phyloP scores from a whole-genome alignment of 2,797 vertebrate species.

The Acropternis orthonyx region DNA sequence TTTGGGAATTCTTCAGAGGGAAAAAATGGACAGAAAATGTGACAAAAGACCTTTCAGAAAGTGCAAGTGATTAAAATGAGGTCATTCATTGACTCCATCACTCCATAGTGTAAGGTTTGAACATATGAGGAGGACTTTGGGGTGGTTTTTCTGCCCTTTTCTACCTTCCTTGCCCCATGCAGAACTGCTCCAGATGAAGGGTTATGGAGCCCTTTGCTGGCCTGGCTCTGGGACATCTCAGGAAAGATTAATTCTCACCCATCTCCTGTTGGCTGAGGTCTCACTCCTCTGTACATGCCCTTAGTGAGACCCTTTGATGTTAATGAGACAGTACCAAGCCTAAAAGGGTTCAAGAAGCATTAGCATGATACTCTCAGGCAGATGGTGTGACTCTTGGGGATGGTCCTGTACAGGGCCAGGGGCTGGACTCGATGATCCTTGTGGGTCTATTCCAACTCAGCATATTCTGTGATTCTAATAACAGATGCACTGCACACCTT shows the following conservation, averaged over 20 bases:
- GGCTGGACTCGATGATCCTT: not conserved
- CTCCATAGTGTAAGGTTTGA: not conserved
- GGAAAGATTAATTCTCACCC: not conserved
- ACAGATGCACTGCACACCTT: not conserved
- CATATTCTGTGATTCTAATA: not conserved
- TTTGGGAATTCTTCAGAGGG: not conserved
- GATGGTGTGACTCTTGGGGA: not conserved
- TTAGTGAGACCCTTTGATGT: rapidly evolving
- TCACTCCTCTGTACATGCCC: not conserved
- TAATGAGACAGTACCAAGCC: not conserved
- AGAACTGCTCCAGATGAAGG: rapidly evolving
- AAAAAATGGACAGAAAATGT: not conserved
- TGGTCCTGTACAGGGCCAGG: not conserved
- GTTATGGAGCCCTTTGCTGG: not conserved
- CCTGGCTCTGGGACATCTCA: not conserved
- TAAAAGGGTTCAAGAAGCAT: not conserved
- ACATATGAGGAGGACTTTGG: not conserved
- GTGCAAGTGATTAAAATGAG: not conserved
- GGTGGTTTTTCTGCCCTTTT: too few relatives aligned
- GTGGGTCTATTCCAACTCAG: not conserved
- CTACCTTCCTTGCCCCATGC: not conserved
- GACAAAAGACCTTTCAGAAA: not conserved
- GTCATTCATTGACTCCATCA: not conserved
- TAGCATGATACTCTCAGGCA: not conserved
- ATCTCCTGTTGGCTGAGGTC: not conserved